Evolutionary conservation across 2,888 invertebrate species (phyloP), one percentile per base, ranked within the genome.

Genomic region (Hypsopygia costalis): DNA sequence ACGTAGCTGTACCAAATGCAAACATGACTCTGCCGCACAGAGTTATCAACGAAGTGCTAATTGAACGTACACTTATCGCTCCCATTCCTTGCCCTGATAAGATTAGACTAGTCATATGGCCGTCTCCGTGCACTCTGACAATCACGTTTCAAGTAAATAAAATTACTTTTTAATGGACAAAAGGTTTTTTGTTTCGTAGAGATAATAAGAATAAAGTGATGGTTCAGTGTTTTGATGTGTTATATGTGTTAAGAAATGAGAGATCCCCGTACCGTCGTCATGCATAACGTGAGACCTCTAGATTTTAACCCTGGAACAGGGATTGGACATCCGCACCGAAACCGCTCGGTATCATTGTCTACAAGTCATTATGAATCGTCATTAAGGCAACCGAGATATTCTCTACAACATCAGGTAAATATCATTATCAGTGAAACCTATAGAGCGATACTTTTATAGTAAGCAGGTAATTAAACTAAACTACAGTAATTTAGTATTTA

Each of bases 41-140:
- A 69, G 58, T 78, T 83, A 83, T 79, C 78, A 70, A 55, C 51
- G 54, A 52, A 62, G 55, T 66, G 79, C 68, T 86, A 83, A 83
- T 83, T 85, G 80, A 60, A 64, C 68, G 76, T 62, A 71, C 66
- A 69, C 71, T 69, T 71, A 82, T 82, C 82, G 69, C 62, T 59
- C 69, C 56, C 65, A 69, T 76, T 81, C 74, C 76, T 73, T 67
- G 53, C 44, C 44, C 57, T 58, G 86, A 86, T 86, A 83, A 86
- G 85, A 83, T 85, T 76, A 79, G 49, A 66, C 49, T 64, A 66
- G 81, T 86, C 83, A 83, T 85, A 82, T 75, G 85, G 75, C 61
- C 60, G 56, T 49, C 47, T 45, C 58, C 63, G 63, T 70, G 72
- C 69, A 72, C 69, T 66, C 62, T 67, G 55, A 53, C 42, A 49